A percentile compares a stretch with the other conserved stretches of the same genome.
Conservation (phyloP, 2,113 vertebrate genomes). For the Cryptomyrus ogoouensis region DNA sequence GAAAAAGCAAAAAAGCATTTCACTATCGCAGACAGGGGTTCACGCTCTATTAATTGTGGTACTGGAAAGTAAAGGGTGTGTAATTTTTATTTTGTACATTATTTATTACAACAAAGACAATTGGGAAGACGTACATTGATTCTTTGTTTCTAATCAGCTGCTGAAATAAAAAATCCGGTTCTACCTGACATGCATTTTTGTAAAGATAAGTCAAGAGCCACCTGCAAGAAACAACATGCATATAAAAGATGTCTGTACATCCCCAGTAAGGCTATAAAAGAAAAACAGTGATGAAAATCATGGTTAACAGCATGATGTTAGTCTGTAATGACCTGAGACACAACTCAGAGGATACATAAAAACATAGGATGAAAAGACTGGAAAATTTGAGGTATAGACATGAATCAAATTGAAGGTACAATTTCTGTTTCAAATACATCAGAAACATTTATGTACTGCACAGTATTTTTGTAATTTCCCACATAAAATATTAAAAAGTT, state of each 20-base stretch:
- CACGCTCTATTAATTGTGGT: conserved; percentile 64
- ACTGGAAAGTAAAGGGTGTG: conserved; percentile 63
- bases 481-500: background rate
- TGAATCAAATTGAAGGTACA: background rate
- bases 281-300: background rate
- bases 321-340: background rate
- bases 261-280: background rate
- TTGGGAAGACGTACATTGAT: background rate
- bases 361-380: background rate
- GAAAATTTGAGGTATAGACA: background rate
- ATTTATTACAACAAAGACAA: background rate
- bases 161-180: conserved; percentile 33
- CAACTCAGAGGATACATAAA: background rate
- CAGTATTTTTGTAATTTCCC: background rate
- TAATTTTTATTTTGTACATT: conserved; percentile 47
- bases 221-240: background rate
- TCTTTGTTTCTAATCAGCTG: background rate
- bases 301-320: background rate
- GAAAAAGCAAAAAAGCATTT: conserved; percentile 37
- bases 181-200: background rate
- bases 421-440: background rate
- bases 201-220: background rate
- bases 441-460: background rate
- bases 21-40: conserved; percentile 54
- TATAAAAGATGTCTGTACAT: background rate